Conservation (phyloP, 2,888 invertebrate genomes). For the Polymixis flavicincta region DNA sequence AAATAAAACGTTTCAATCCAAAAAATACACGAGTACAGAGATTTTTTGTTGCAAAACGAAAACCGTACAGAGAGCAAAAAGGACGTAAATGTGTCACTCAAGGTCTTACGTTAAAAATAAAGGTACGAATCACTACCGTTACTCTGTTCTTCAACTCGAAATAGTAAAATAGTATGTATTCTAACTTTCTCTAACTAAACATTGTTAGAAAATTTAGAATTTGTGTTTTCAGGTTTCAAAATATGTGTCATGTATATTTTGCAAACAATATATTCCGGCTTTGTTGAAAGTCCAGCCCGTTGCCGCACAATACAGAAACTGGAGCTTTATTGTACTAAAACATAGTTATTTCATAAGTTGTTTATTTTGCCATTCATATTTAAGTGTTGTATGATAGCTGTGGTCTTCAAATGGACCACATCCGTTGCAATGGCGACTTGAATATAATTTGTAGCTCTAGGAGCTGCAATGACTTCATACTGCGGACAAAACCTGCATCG, state of each 20-base stretch:
- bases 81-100: conserved; percentile 43
- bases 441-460: conserved; percentile 4
- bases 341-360: conserved; percentile 33
- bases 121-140: conserved; percentile 42
- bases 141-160: conserved; percentile 48
- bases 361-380: conserved; percentile 38
- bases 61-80: conserved; percentile 35
- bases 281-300: conserved; percentile 33
- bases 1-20: conserved; percentile 40
- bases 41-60: conserved; percentile 32
- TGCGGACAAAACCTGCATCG: not conserved
- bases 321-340: conserved; percentile 30
- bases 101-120: conserved; percentile 39
- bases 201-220: conserved; percentile 44
- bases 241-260: conserved; percentile 39
- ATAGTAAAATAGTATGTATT: conserved; percentile 32
- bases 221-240: conserved; percentile 41
- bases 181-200: conserved; percentile 42
- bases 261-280: conserved; percentile 41
- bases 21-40: conserved; percentile 32
- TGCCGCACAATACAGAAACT: conserved; percentile 29
- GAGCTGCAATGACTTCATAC: conserved; percentile 6
- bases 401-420: conserved; percentile 18
- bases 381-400: conserved; percentile 2
- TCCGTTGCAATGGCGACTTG: not conserved